Percentiles rank a stretch among this genome's conserved stretches.
These are phyloP conservation scores for Papilio helenus DNA, from an alignment of 1,140 invertebrate genomes.

Conservation along the genomic window DNA sequence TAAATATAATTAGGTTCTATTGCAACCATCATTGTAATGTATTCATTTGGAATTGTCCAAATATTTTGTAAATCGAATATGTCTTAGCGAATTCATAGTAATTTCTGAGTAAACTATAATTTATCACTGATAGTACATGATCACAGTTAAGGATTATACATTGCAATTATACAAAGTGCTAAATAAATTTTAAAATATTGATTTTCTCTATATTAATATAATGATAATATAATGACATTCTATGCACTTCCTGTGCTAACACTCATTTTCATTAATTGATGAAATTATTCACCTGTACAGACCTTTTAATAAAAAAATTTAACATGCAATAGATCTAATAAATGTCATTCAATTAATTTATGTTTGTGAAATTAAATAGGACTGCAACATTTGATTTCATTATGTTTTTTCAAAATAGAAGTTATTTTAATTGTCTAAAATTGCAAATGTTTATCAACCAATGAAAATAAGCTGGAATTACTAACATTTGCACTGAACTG, in stretches of 20 bases:
- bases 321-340: not conserved
- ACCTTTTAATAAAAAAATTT: not conserved
- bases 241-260: not conserved
- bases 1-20: not conserved
- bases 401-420: not conserved
- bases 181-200: not conserved
- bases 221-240: not conserved
- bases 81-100: not conserved
- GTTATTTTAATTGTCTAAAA: not conserved
- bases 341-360: not conserved
- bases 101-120: not conserved
- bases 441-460: not conserved
- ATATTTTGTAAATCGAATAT: not conserved
- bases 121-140: not conserved
- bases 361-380: not conserved
- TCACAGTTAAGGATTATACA: slow-evolving; percentile 1
- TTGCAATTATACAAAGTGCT: not conserved
- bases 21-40: not conserved
- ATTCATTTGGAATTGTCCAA: not conserved
- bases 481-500: not conserved
- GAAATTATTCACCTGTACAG: not conserved
- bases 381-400: not conserved
- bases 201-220: not conserved
- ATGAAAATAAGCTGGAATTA: not conserved
- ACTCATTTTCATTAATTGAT: not conserved